Percentiles rank a stretch among this genome's conserved stretches.
Evolutionary conservation across 2,113 vertebrate species (phyloP).

Genomic region (Progne subis): DNA sequence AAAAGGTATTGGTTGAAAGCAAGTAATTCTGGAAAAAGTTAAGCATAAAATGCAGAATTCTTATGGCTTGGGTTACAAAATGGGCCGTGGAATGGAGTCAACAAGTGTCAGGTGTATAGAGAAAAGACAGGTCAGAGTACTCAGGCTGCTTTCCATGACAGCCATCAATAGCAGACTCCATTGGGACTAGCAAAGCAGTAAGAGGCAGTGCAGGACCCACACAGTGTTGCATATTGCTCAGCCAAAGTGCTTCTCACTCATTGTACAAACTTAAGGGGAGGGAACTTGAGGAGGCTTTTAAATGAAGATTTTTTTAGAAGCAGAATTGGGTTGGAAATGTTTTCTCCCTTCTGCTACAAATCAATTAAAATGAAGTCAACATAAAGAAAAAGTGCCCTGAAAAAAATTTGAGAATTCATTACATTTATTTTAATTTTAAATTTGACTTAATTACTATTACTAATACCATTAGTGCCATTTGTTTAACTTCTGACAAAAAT

Average conservation of each 20-base stretch:
- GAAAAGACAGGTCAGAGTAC: neutral
- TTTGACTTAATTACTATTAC: neutral
- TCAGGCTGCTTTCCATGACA: neutral
- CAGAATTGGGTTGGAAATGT: accelerated
- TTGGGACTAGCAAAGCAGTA: neutral
- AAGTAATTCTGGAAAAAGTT: neutral
- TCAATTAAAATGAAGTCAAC: neutral
- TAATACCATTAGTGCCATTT: neutral
- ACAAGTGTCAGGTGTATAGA: neutral
- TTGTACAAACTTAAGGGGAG: neutral
- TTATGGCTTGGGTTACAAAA: neutral
- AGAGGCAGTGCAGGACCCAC: neutral
- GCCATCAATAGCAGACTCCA: neutral
- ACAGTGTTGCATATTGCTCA: neutral
- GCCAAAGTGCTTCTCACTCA: neutral
- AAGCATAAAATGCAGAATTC: neutral
- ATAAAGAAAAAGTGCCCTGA: neutral
- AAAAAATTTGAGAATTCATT: neutral
- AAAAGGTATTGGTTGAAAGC: neutral
- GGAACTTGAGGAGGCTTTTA: neutral
- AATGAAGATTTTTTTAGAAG: neutral
- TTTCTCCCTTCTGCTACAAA: neutral
- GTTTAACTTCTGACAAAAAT: neutral
- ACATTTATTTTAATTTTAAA: neutral
- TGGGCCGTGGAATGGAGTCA: neutral